Percentiles rank a stretch among this genome's conserved stretches.
Conservation (phyloP, 1,140 invertebrate genomes). For the Coptotermes formosanus region DNA sequence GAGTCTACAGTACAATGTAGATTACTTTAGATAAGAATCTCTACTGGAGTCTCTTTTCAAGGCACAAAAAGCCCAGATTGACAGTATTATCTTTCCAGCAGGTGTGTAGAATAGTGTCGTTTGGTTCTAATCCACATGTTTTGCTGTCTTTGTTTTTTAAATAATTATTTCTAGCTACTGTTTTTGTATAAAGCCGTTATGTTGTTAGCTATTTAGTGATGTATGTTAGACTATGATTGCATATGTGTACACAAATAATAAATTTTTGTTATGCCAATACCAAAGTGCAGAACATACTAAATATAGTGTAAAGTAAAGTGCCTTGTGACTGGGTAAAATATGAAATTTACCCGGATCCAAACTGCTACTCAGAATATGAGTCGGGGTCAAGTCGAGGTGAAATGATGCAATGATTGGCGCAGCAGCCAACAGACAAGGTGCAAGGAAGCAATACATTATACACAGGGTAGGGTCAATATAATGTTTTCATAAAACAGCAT, state of each 20-base stretch:
- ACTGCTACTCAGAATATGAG: constrained; percentile 29
- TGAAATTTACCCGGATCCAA: constrained; percentile 26
- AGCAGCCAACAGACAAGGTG: constrained; percentile 23
- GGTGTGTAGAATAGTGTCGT: constrained; percentile 27
- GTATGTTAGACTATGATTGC: constrained; percentile 15
- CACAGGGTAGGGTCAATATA: constrained; percentile 14
- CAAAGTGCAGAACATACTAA: constrained; percentile 35
- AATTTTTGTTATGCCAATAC: constrained; percentile 29
- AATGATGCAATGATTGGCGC: constrained; percentile 9
- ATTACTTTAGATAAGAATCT: neutral
- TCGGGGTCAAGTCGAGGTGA: constrained; percentile 14
- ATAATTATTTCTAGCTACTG: constrained; percentile 28
- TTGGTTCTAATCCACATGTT: constrained; percentile 31
- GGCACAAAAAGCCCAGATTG: constrained; percentile 21
- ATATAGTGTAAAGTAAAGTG: constrained; percentile 35
- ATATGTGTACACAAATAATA: constrained; percentile 11
- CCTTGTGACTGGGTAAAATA: constrained; percentile 34
- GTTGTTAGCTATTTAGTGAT: constrained; percentile 14
- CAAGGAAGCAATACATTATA: constrained; percentile 32
- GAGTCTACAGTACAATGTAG: neutral
- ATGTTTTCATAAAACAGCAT: constrained; percentile 24
- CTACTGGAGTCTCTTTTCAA: neutral
- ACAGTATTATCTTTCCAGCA: constrained; percentile 36
- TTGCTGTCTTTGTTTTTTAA: constrained; percentile 30
- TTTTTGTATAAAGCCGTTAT: constrained; percentile 28